Evolutionary conservation across 2,797 vertebrate genomes (phyloP).

Genomic region (Vultur gryphus): DNA sequence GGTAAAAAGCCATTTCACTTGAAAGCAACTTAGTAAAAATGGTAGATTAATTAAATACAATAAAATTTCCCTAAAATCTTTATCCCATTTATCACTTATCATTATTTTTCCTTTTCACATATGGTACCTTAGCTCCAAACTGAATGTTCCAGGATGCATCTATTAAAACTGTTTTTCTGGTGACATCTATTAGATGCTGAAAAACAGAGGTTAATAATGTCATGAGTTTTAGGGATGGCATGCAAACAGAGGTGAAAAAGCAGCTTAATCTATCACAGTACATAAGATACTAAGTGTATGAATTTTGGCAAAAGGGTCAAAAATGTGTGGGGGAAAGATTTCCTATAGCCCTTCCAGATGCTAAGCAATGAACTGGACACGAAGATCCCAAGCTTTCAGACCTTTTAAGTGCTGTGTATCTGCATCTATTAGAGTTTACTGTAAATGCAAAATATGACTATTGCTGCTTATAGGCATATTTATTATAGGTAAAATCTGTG

Average conservation of each 20-base stretch:
- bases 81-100: slow-evolving; percentile 71
- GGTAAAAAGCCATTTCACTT: slow-evolving; percentile 79
- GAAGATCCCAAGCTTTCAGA: not conserved
- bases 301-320: slow-evolving; percentile 42
- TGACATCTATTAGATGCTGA: slow-evolving; percentile 60
- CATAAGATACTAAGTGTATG: slow-evolving; percentile 11
- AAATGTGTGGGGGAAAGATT: not conserved
- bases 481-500: not conserved
- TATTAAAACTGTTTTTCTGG: slow-evolving; percentile 55
- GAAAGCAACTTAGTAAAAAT: slow-evolving; percentile 78
- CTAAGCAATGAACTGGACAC: not conserved
- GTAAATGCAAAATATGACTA: not conserved
- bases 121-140: slow-evolving; percentile 52
- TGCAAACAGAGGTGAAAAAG: slow-evolving; percentile 51
- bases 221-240: slow-evolving; percentile 22
- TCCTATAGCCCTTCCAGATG: not conserved
- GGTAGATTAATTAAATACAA: slow-evolving; percentile 80
- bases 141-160: slow-evolving; percentile 42
- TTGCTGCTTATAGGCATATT: not conserved
- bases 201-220: slow-evolving; percentile 57
- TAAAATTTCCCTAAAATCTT: slow-evolving; percentile 75
- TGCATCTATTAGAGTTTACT: slow-evolving; percentile 7
- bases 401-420: not conserved
- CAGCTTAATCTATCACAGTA: slow-evolving; percentile 2
- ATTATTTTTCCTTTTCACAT: slow-evolving; percentile 60